Percentiles rank a stretch among this genome's conserved stretches.
These are phyloP conservation scores for Diaprepes abbreviatus DNA, from an alignment of 2,888 invertebrate genomes.

Conservation along the genomic window DNA sequence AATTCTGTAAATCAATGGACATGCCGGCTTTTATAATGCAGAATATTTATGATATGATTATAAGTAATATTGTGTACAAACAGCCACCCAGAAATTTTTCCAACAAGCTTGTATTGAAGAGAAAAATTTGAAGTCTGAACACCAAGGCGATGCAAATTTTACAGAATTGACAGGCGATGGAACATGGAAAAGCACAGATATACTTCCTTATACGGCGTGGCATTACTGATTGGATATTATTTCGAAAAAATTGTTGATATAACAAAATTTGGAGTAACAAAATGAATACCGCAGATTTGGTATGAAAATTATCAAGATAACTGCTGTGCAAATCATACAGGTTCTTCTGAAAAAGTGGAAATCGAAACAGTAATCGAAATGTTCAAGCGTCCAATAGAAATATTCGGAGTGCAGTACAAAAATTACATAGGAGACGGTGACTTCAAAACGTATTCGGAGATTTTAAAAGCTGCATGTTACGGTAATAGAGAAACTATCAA, in stretches of 20 bases:
- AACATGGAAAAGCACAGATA: slow-evolving; percentile 53
- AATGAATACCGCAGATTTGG: no score
- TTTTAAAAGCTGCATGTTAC: no score
- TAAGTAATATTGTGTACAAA: background rate
- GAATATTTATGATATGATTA: background rate
- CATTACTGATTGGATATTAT: slow-evolving; percentile 53
- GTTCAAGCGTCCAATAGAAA: no score
- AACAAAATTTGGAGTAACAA: no score
- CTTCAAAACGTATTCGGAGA: no score
- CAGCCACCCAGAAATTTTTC: background rate
- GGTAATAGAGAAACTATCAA: no score
- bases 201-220: slow-evolving; percentile 53
- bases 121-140: background rate
- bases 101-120: background rate
- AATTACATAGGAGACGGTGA: no score
- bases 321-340: no score
- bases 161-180: slow-evolving; percentile 50
- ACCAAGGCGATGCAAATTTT: background rate
- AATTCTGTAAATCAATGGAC: background rate
- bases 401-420: no score
- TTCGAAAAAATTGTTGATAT: slow-evolving; percentile 53
- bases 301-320: no score
- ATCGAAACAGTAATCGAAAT: no score
- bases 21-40: background rate
- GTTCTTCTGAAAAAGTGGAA: no score